A percentile compares a stretch with the other conserved stretches of the same genome.
phyloP scores from a whole-genome alignment of 2,797 vertebrate species.

The Alectoris magna region DNA sequence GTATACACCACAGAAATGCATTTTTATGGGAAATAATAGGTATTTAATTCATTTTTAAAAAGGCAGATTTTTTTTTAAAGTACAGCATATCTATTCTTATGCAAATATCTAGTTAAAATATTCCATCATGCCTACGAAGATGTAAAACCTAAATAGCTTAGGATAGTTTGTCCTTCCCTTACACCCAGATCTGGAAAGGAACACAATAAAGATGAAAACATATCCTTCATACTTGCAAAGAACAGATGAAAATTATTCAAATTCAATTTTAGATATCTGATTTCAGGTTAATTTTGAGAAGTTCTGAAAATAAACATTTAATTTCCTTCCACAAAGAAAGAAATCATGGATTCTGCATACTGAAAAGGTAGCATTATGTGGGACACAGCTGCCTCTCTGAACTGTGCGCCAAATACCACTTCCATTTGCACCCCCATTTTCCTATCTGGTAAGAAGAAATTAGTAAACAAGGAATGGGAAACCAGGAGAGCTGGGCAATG shows the following conservation, averaged over 20 bases:
- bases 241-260: not conserved
- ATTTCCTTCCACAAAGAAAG: not conserved
- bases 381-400: not conserved
- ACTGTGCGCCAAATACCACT: not conserved
- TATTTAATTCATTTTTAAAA: not conserved
- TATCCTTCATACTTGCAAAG: not conserved
- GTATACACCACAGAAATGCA: not conserved
- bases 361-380: not conserved
- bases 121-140: not conserved
- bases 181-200: not conserved
- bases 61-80: not conserved
- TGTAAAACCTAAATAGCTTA: not conserved
- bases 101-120: not conserved
- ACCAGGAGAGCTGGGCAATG: rapidly evolving
- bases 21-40: not conserved
- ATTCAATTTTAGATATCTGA: not conserved
- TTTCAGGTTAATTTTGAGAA: not conserved
- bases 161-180: not conserved
- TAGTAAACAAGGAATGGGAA: not conserved
- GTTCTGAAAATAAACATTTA: not conserved
- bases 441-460: not conserved
- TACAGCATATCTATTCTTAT: not conserved
- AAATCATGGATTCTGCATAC: not conserved
- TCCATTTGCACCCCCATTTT: not conserved
- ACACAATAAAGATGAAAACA: not conserved